phyloP scores from a whole-genome alignment of 2,888 invertebrate species.

The Hydroisotoma schaefferi region DNA sequence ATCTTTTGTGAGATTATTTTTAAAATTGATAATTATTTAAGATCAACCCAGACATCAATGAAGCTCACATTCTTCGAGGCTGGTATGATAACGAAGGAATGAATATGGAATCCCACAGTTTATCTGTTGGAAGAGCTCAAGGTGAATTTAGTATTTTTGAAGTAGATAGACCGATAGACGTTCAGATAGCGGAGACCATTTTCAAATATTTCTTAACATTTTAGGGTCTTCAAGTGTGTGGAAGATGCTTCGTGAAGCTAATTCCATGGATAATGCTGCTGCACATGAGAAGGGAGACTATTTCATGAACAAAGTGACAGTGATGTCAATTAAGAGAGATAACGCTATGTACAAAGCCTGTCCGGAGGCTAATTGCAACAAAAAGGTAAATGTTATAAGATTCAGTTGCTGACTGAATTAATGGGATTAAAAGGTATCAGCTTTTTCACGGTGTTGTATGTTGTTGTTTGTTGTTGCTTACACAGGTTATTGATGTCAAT shows the following conservation, averaged over 20 bases:
- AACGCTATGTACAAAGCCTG: conserved; percentile 91
- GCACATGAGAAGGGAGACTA: conserved; percentile 70
- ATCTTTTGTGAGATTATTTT: neutral
- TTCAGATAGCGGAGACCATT: too few species aligned
- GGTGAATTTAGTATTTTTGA: conserved; percentile 31
- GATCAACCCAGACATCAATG: conserved; percentile 82
- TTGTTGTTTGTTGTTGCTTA: neutral
- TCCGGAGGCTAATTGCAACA: conserved; percentile 83
- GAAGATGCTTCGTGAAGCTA: conserved; percentile 73
- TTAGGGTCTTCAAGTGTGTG: conserved; percentile 53
- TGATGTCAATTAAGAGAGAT: conserved; percentile 73
- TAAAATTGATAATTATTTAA: conserved; percentile 56
- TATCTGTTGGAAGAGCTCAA: conserved; percentile 53
- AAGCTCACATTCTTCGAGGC: conserved; percentile 77
- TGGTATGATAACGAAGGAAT: conserved; percentile 85
- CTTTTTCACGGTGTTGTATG: too few species aligned
- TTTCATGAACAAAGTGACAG: conserved; percentile 71
- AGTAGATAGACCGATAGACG: too few species aligned
- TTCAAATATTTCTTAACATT: too few species aligned
- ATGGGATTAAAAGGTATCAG: neutral
- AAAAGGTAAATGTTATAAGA: conserved; percentile 61
- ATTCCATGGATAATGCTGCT: conserved; percentile 61
- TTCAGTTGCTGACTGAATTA: too few species aligned
- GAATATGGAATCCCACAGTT: conserved; percentile 60
- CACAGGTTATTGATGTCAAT: conserved; percentile 72